Evolutionary conservation across 2,888 invertebrate genomes (phyloP), one percentile per base, ranked within the genome.

Genomic region (Isotomurus palustris): DNA sequence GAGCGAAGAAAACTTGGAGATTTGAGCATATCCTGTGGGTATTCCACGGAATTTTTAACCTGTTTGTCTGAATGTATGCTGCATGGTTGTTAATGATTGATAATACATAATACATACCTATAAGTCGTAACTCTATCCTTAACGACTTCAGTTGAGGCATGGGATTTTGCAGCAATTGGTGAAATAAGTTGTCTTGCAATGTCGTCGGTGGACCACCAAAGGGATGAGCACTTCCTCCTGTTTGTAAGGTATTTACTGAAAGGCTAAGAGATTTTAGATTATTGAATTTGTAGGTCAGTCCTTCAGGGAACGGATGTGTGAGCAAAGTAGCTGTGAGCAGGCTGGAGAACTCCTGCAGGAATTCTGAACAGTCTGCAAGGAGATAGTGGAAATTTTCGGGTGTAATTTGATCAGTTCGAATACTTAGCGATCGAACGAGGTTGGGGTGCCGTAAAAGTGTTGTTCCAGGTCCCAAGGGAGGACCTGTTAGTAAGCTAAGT

Each of bases 301-400:
- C 50, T 3, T 41, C 14, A 1, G 58, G 51, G 50, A 57, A 66
- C 0, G 17, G 17, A 17, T 29, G 22, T 6, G 38, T 50, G 12
- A 56, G 25, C 21, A 60, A 19, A 12, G 52, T 21, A 25, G 12
- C 10, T 1, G 44, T 28, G 3, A 52, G 10, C 2, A 56, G 17
- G 1, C 58, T 29, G 1, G 28, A 44, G 36, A 68, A 40, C 40
- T 56, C 54, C 21, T 10, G 41, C 1, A 68, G 17, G 24, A 50
- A 45, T 25, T 29, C 21, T 4, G 53, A 28, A 21, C 53, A 56
- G 41, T 64, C 64, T 12, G 40, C 45, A 3, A 68, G 27, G 1
- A 68, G 38, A n/a, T 48, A 52, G 52, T 45, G 56, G 14, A 68
- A 52, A 28, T 66, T 68, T 2, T 61, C 58, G 3, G 63, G 53